These are phyloP conservation scores for Hyperoplus lanceolatus DNA, from an alignment of 2,797 vertebrate species.

Conservation along the genomic window DNA sequence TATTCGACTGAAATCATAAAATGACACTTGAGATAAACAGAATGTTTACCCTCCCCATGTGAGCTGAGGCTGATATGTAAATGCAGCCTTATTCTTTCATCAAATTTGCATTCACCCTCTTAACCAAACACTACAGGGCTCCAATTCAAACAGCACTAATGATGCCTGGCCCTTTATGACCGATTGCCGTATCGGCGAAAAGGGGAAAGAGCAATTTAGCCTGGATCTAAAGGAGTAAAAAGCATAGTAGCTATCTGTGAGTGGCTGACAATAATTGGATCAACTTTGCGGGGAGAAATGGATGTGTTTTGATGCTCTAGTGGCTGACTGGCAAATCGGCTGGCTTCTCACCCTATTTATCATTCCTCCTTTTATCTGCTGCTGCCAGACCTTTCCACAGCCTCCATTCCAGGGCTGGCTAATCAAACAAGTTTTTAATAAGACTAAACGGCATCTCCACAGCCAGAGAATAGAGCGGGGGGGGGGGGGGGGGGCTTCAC, in stretches of 20 bases:
- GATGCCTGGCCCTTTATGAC: slow-evolving; percentile 98
- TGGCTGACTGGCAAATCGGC: slow-evolving; percentile 88
- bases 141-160: slow-evolving; percentile 99
- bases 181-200: slow-evolving; percentile 92
- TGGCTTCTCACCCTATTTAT: slow-evolving; percentile 85
- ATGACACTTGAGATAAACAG: slow-evolving; percentile 99
- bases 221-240: slow-evolving; percentile 92
- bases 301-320: slow-evolving; percentile 92
- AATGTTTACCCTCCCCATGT: slow-evolving; percentile 99
- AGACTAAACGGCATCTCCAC: slow-evolving; percentile 87
- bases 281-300: slow-evolving; percentile 90
- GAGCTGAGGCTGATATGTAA: slow-evolving; percentile 99
- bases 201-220: slow-evolving; percentile 95
- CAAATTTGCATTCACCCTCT: slow-evolving; percentile 99
- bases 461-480: slow-evolving; percentile 79
- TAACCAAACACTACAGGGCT: slow-evolving; percentile 98
- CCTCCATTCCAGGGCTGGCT: slow-evolving; percentile 87
- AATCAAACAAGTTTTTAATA: slow-evolving; percentile 93
- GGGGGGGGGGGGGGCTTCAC: slow-evolving; percentile 52
- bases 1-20: slow-evolving; percentile 99
- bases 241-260: slow-evolving; percentile 88
- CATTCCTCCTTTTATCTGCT: slow-evolving; percentile 92
- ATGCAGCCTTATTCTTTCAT: slow-evolving; percentile 99
- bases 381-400: slow-evolving; percentile 89
- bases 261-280: slow-evolving; percentile 94